A percentile compares a stretch with the other conserved stretches of the same genome.
Evolutionary conservation across 2,113 vertebrate species (phyloP).

Genomic region (Colistium nudipinnis): DNA sequence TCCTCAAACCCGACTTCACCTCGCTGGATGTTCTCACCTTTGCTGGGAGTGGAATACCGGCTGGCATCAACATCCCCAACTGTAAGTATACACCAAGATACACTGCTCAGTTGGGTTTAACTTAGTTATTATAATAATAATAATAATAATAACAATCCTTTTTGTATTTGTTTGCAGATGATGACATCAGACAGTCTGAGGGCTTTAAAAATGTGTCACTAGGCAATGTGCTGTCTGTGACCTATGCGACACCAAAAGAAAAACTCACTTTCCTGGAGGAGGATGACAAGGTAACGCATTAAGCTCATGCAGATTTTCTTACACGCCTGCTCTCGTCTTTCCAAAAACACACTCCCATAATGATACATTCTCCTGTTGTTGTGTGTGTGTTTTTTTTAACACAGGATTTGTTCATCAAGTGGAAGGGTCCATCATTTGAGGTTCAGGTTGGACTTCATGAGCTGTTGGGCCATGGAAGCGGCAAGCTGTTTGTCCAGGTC

Average conservation of each 20-base stretch:
- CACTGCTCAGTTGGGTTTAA: not conserved
- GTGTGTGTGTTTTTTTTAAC: not conserved
- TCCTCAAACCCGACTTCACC: constrained; percentile 92
- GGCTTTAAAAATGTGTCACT: constrained; percentile 94
- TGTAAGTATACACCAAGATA: constrained; percentile 70
- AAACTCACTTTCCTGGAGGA: constrained; percentile 91
- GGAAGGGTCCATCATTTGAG: constrained; percentile 90
- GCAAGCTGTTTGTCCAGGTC: constrained; percentile 92
- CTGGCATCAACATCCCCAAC: constrained; percentile 95
- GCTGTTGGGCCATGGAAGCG: constrained; percentile 90
- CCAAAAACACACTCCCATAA: not conserved
- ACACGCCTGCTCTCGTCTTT: not conserved
- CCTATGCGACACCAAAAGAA: constrained; percentile 86
- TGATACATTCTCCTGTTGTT: not conserved
- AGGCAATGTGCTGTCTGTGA: constrained; percentile 90
- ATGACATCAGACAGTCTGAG: constrained; percentile 90
- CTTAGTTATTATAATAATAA: not conserved
- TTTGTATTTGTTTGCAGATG: constrained; percentile 78
- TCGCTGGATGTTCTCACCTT: constrained; percentile 93
- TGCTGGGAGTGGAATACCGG: constrained; percentile 91
- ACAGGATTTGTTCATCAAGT: constrained; percentile 90
- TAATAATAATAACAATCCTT: not conserved
- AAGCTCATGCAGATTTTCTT: not conserved
- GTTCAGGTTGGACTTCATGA: constrained; percentile 94
- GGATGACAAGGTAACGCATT: constrained; percentile 84